Evolutionary conservation across 2,888 invertebrate genomes (phyloP).

Genomic region (Pseudanteris insignis): DNA sequence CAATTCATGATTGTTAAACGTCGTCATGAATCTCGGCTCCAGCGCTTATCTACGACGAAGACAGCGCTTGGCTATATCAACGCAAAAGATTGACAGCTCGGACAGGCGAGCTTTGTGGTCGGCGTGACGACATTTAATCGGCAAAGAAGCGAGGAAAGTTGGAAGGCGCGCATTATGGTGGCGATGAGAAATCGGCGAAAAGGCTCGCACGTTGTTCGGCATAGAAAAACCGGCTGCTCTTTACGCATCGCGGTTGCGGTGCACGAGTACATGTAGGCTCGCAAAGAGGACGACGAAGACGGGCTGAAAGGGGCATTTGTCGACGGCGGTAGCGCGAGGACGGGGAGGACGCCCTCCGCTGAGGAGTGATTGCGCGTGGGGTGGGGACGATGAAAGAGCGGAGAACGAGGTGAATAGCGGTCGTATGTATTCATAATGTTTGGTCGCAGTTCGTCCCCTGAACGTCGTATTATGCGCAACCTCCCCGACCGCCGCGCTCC

Average conservation of each 20-base stretch:
- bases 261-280: conserved; percentile 19
- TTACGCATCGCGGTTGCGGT: conserved; percentile 44
- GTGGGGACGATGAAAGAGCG: conserved; percentile 23
- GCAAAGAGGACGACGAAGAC: conserved; percentile 10
- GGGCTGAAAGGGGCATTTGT: no score
- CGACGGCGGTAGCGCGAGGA: conserved; percentile 10
- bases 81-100: conserved; percentile 27
- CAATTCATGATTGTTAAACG: no score
- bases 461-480: conserved; percentile 47
- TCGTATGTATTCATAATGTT: conserved; percentile 57
- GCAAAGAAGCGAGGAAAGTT: conserved; percentile 31
- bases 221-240: conserved; percentile 42
- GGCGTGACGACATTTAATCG: conserved; percentile 38
- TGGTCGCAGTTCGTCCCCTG: conserved; percentile 46
- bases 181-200: conserved; percentile 39
- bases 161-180: conserved; percentile 34
- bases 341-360: background rate
- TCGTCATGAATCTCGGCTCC: no score
- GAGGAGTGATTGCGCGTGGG: background rate
- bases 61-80: no score
- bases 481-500: conserved; percentile 47
- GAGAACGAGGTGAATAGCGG: conserved; percentile 54
- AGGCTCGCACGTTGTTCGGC: conserved; percentile 24
- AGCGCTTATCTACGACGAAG: no score
- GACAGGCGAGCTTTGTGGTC: conserved; percentile 30